Evolutionary conservation across 1,140 invertebrate genomes (phyloP).

Genomic region (Branchinecta lindahli): DNA sequence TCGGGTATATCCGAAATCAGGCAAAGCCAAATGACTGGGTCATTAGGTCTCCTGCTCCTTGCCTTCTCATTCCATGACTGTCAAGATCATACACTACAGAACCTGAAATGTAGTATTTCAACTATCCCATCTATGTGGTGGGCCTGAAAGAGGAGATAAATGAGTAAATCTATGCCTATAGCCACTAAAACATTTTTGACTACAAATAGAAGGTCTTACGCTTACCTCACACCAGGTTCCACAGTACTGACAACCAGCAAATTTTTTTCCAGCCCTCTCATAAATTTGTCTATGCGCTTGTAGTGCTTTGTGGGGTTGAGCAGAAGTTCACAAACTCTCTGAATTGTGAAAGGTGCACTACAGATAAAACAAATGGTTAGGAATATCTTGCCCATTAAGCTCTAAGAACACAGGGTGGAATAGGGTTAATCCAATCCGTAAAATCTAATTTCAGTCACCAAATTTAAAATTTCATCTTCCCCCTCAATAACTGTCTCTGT

Average conservation of each 20-base stretch:
- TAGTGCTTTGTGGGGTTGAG: conserved; percentile 84
- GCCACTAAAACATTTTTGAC: no score
- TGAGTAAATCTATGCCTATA: no score
- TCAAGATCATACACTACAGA: no score
- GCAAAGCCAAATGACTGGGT: no score
- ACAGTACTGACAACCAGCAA: conserved; percentile 87
- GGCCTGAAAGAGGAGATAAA: no score
- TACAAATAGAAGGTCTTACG: background rate
- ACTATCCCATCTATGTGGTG: no score
- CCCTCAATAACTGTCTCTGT: no score
- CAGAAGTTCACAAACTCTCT: conserved; percentile 82
- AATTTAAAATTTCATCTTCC: no score
- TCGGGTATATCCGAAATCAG: no score
- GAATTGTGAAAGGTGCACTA: conserved; percentile 89
- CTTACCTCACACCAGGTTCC: conserved; percentile 51
- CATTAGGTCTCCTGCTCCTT: no score
- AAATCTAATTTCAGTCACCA: background rate
- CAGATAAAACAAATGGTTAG: conserved; percentile 35
- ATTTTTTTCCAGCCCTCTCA: conserved; percentile 86
- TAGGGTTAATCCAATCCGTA: background rate
- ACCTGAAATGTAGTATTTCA: no score
- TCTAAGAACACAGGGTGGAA: background rate
- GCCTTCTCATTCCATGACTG: no score
- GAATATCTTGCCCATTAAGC: background rate
- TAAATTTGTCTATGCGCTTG: conserved; percentile 85